phyloP scores from a whole-genome alignment of 2,888 invertebrate genomes.

The Drosophila meridionalis region DNA sequence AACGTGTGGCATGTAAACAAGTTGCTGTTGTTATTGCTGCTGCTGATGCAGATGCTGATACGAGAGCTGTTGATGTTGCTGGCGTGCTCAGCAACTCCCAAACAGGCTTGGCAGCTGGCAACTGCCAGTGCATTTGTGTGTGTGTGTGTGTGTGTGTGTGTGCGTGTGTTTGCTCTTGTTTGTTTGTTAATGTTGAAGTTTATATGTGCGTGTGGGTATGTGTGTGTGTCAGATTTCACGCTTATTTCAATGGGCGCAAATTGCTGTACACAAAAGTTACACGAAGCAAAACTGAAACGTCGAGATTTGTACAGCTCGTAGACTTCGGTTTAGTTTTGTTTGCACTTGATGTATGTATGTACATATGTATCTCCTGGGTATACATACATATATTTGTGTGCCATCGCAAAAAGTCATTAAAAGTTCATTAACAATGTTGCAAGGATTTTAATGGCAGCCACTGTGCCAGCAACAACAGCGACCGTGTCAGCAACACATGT shows the following conservation, averaged over 20 bases:
- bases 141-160: slow-evolving; percentile 43
- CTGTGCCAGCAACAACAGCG: slow-evolving; percentile 41
- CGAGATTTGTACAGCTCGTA: slow-evolving; percentile 47
- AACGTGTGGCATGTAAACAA: slow-evolving; percentile 64
- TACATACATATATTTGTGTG: slow-evolving; percentile 30
- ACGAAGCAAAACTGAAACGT: slow-evolving; percentile 42
- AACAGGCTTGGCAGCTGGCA: slow-evolving; percentile 32
- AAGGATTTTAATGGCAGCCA: slow-evolving; percentile 69
- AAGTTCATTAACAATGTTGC: slow-evolving; percentile 83
- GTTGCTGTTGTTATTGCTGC: slow-evolving; percentile 30
- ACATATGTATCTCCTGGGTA: slow-evolving; percentile 21
- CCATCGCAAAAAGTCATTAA: slow-evolving; percentile 79
- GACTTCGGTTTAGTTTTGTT: slow-evolving; percentile 45
- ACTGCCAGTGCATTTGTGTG: slow-evolving; percentile 11
- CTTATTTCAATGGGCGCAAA: slow-evolving; percentile 56
- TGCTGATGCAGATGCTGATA: slow-evolving; percentile 26
- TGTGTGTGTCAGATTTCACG: slow-evolving; percentile 66
- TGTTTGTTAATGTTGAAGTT: slow-evolving; percentile 34
- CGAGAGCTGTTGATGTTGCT: slow-evolving; percentile 33
- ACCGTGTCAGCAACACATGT: slow-evolving; percentile 60
- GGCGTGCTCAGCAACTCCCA: slow-evolving; percentile 17
- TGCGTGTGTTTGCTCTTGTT: slow-evolving; percentile 19
- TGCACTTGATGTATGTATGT: slow-evolving; percentile 31
- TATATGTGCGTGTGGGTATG: slow-evolving; percentile 43
- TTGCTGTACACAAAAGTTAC: slow-evolving; percentile 47